Conservation (phyloP, 2,888 invertebrate species). For the Lymantria dispar region DNA sequence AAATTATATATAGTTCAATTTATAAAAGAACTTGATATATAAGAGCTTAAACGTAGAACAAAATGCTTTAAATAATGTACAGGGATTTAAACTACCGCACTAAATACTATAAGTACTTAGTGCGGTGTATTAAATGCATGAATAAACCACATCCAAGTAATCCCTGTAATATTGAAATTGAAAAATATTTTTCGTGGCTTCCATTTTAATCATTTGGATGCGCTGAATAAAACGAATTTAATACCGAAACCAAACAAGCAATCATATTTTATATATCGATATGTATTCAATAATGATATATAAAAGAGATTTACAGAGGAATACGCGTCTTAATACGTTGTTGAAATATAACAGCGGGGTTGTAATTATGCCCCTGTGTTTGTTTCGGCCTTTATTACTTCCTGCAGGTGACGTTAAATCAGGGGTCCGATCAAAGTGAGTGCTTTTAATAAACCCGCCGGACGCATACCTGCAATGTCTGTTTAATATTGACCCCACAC, state of each 20-base stretch:
- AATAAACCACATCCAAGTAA: neutral
- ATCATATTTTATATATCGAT: conserved; percentile 5
- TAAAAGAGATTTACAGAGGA: conserved; percentile 50
- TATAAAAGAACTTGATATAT: too few species aligned
- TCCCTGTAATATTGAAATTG: neutral
- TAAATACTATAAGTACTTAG: too few species aligned
- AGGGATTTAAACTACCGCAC: neutral
- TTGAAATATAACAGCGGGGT: conserved; percentile 51
- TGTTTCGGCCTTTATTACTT: conserved; percentile 63
- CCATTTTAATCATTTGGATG: conserved; percentile 3
- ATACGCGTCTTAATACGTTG: conserved; percentile 65
- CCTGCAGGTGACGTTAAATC: conserved; percentile 75
- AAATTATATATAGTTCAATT: too few species aligned
- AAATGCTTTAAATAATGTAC: neutral
- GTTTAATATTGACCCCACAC: conserved; percentile 24
- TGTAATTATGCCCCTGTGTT: conserved; percentile 66
- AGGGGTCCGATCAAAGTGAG: conserved; percentile 71
- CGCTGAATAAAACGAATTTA: conserved; percentile 2
- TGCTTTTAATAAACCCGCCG: conserved; percentile 72
- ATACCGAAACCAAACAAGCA: conserved; percentile 1
- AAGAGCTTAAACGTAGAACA: neutral
- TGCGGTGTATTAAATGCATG: neutral
- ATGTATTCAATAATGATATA: conserved; percentile 50
- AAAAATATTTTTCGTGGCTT: conserved; percentile 3
- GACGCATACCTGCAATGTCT: conserved; percentile 37